Conservation (phyloP, 2,113 vertebrate species). For the Antidorcas marsupialis region DNA sequence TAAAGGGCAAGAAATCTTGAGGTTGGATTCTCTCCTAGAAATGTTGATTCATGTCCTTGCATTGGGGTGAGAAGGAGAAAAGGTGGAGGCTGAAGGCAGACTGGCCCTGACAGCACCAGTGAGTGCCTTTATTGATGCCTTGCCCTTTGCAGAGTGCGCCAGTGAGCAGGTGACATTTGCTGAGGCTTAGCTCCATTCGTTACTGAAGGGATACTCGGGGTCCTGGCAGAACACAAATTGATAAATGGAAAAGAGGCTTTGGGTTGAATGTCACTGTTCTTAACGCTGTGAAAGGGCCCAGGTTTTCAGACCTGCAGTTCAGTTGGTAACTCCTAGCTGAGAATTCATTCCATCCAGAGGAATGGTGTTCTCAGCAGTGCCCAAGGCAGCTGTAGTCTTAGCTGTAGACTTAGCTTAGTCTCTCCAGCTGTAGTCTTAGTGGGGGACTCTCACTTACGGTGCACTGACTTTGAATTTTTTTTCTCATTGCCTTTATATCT, state of each 20-base stretch:
- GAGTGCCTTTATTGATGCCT: slow-evolving; percentile 9
- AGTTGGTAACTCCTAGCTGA: slow-evolving; percentile 12
- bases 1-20: slow-evolving; percentile 55
- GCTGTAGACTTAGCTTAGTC: neutral
- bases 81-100: slow-evolving; percentile 52
- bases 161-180: slow-evolving; percentile 57
- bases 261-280: neutral
- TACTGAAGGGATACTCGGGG: slow-evolving; percentile 26
- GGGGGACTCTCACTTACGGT: neutral
- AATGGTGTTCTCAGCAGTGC: neutral
- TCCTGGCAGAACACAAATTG: slow-evolving; percentile 25
- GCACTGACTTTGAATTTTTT: neutral
- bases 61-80: slow-evolving; percentile 1
- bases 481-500: neutral
- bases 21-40: slow-evolving; percentile 31
- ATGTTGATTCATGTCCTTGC: slow-evolving; percentile 54
- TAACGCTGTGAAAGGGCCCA: neutral
- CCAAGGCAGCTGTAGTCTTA: neutral
- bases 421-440: neutral
- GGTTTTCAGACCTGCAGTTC: neutral
- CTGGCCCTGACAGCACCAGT: neutral
- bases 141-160: slow-evolving; percentile 55
- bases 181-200: slow-evolving; percentile 61
- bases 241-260: slow-evolving; percentile 46
- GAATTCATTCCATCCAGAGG: neutral